Base-by-base conservation (phyloP, 2,888 invertebrate genomes). In the Epirrita christyi region DNA sequence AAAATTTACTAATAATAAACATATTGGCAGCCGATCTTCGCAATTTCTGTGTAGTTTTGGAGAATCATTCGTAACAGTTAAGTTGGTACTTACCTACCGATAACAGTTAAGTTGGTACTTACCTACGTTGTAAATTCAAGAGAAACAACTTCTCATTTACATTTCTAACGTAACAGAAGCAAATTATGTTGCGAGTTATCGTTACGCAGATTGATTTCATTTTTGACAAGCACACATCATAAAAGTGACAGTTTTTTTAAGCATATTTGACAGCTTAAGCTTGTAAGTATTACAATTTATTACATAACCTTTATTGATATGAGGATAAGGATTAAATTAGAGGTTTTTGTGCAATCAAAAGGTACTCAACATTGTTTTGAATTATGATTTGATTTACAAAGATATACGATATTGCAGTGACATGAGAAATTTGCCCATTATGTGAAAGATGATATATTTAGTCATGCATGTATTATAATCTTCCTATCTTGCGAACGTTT, bases 201-300 rank as follows among this genome's bases (percentile, higher is more conserved):
- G 10, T 36, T 21, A 38, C 37, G 44, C 41, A 36, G 36, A 63
- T 63, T 55, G 50, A 56, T 68, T 68, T 66, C 64, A 61, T 59
- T 68, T 68, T 64, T 64, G 60, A 64, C 68, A 63, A 55, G 53
- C 57, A 62, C 55, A 64, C 55, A 53, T 55, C 61, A 60, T 21
- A 58, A 59, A 65, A 64, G 63, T 64, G 66, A 64, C 64, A 63
- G 57, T 59, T 51, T 34, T 49, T 49, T 37, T 37, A 37, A 51
- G 47, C 47, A 63, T 63, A 59, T 56, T 49, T 62, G 63, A 63
- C 64, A 63, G 59, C 61, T 66, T 49, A 43, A n/a, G 13, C 48
- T 45, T 40, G 46, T 45, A 21, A 40, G 38, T 36, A 44, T 32
- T 37, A 43, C 6, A 21, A 11, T 34, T 11, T 14, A 7, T 29